These are phyloP conservation scores for Cotesia typhae DNA, from an alignment of 1,140 invertebrate genomes.

Conservation along the genomic window DNA sequence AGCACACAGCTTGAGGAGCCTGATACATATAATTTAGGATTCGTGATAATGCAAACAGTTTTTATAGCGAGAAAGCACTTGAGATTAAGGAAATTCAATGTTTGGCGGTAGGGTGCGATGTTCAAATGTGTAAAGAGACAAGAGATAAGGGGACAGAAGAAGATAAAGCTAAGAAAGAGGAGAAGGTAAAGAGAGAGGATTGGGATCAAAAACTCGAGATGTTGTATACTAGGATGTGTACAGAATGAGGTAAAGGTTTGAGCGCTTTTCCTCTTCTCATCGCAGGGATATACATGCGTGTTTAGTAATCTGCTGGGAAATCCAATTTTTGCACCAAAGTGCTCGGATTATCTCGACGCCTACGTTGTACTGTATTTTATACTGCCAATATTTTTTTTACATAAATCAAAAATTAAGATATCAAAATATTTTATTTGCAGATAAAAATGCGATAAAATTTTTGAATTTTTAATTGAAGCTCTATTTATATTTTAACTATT, in stretches of 20 bases:
- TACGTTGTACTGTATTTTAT: not conserved
- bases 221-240: not conserved
- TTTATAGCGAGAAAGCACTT: conserved; percentile 30
- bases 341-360: conserved; percentile 7
- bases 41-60: conserved; percentile 43
- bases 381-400: no score
- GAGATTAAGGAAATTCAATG: not conserved
- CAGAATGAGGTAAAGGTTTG: not conserved
- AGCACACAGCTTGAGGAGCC: not conserved
- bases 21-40: conserved; percentile 31
- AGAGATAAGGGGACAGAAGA: not conserved
- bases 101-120: conserved; percentile 13
- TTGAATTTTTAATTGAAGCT: no score
- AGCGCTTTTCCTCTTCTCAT: not conserved
- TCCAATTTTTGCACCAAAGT: conserved; percentile 21
- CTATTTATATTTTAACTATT: no score
- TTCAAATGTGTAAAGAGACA: not conserved
- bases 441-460: no score
- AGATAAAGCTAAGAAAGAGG: no score
- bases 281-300: not conserved
- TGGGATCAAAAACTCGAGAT: no score
- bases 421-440: no score
- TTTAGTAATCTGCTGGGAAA: conserved; percentile 1
- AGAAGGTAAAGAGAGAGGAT: no score
- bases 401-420: no score